phyloP scores from a whole-genome alignment of 2,113 vertebrate genomes.

The Haplochromis vanheusdeni region DNA sequence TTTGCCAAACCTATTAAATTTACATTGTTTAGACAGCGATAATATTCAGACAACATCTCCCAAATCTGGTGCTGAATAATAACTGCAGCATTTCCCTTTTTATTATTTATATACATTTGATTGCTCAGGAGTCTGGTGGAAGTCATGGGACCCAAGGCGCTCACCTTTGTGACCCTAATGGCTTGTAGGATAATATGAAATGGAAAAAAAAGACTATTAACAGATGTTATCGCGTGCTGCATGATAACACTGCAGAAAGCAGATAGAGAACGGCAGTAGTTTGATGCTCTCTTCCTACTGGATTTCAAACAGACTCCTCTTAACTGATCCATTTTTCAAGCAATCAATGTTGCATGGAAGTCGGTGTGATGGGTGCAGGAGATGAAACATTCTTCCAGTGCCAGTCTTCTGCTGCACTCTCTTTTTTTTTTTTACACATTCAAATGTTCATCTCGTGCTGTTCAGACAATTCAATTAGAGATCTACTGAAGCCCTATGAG shows the following conservation, averaged over 20 bases:
- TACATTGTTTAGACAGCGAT: neutral
- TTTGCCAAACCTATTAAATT: constrained; percentile 5
- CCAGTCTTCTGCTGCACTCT: neutral
- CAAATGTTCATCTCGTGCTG: constrained; percentile 8
- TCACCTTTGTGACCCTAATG: constrained; percentile 21
- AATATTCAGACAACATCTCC: neutral
- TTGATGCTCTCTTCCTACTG: neutral
- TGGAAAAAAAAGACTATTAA: constrained; percentile 1
- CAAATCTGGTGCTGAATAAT: neutral
- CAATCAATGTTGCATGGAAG: constrained; percentile 41
- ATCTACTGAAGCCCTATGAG: constrained; percentile 29
- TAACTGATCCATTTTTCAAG: constrained; percentile 34
- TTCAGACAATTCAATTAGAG: constrained; percentile 61
- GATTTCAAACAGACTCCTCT: constrained; percentile 40
- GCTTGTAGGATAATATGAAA: constrained; percentile 1
- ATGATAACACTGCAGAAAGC: neutral
- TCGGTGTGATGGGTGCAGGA: neutral
- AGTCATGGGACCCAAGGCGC: neutral
- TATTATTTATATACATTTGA: neutral
- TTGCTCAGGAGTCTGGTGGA: neutral
- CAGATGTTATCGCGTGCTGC: constrained; percentile 12
- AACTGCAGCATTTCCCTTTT: constrained; percentile 1
- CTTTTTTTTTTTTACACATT: neutral
- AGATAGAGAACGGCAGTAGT: constrained; percentile 5
- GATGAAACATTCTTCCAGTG: constrained; percentile 28